phyloP scores from a whole-genome alignment of 2,797 vertebrate species.

The Sebastes dallii region DNA sequence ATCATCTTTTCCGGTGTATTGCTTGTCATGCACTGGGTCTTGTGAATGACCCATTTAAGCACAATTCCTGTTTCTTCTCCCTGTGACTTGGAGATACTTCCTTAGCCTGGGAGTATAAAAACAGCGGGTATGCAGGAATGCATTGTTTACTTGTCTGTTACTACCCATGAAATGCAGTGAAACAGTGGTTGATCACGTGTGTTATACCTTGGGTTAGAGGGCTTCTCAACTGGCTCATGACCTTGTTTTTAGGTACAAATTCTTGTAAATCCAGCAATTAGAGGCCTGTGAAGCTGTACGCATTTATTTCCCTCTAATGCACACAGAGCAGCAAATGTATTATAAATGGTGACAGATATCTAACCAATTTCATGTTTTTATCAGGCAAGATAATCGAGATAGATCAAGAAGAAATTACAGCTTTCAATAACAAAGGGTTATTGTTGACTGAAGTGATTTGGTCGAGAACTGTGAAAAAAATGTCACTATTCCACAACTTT shows the following conservation, averaged over 20 bases:
- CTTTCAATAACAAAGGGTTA: background rate
- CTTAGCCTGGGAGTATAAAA: slow-evolving; percentile 52
- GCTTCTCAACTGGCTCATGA: background rate
- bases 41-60: slow-evolving; percentile 71
- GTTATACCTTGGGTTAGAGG: background rate
- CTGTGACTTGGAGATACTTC: slow-evolving; percentile 36
- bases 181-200: slow-evolving; percentile 32
- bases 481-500: background rate
- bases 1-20: slow-evolving; percentile 45
- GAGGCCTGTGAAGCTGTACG: background rate
- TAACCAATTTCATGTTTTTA: background rate
- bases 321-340: background rate
- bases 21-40: slow-evolving; percentile 70
- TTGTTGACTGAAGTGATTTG: background rate
- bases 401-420: background rate
- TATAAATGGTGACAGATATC: background rate
- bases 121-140: slow-evolving; percentile 30
- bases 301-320: background rate
- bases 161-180: slow-evolving; percentile 1
- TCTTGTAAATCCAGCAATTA: background rate
- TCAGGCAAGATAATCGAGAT: background rate
- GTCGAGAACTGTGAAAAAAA: background rate
- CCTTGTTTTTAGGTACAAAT: background rate
- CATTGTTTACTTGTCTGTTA: slow-evolving; percentile 18
- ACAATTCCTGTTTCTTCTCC: slow-evolving; percentile 56